phyloP scores from a whole-genome alignment of 2,888 invertebrate species.

The Gymnocheta viridis region DNA sequence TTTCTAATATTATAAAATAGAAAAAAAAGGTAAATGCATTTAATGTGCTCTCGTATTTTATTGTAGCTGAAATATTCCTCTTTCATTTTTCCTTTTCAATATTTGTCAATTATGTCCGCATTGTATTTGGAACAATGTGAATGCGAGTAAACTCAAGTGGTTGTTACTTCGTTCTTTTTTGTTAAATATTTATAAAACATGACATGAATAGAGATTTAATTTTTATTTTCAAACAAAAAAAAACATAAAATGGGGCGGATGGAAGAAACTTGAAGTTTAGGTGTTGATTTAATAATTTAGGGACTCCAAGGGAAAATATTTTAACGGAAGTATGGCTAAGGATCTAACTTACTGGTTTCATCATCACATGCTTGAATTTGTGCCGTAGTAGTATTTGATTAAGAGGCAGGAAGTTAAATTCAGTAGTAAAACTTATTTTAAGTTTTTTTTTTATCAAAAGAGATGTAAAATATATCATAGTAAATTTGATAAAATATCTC shows the following conservation, averaged over 20 bases:
- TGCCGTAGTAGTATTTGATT: not conserved
- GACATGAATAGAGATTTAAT: conserved; percentile 51
- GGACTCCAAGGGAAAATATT: not conserved
- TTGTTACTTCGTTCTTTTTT: not conserved
- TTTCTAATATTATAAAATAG: conserved; percentile 16
- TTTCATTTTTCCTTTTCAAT: conserved; percentile 42
- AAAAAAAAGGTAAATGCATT: conserved; percentile 29
- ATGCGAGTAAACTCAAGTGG: conserved; percentile 40
- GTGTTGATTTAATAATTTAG: conserved; percentile 39
- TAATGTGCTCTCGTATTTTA: conserved; percentile 15
- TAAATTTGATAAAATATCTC: too few relatives aligned
- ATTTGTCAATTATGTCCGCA: conserved; percentile 57
- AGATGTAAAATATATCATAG: not conserved
- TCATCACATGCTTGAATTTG: not conserved
- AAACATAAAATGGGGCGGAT: conserved; percentile 20
- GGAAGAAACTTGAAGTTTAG: not conserved
- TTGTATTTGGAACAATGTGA: conserved; percentile 49
- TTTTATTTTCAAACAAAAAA: conserved; percentile 1
- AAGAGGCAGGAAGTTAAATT: not conserved
- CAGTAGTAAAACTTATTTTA: not conserved
- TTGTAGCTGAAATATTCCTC: conserved; percentile 3
- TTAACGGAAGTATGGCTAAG: conserved; percentile 40
- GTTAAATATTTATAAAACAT: conserved; percentile 38
- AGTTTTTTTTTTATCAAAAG: not conserved
- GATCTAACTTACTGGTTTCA: not conserved